These are phyloP conservation scores for Cynaeus angustus DNA, from an alignment of 2,888 invertebrate species.

Conservation along the genomic window DNA sequence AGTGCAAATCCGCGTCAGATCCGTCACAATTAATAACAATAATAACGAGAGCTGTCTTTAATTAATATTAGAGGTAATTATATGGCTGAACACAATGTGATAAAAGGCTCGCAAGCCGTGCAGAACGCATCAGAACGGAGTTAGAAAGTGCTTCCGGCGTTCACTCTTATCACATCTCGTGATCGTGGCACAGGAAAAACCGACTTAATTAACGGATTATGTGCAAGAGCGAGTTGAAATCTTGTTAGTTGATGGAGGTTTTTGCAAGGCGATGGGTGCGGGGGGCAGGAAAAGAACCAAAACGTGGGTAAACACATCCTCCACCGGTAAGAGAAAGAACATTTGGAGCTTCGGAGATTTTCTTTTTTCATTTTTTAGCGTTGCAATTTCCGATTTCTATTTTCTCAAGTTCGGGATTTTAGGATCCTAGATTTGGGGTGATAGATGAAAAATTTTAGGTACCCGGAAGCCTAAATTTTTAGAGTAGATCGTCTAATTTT, in stretches of 20 bases:
- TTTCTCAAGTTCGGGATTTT: no score
- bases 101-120: conserved; percentile 45
- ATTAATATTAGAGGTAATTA: conserved; percentile 48
- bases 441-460: no score
- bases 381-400: no score
- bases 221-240: conserved; percentile 22
- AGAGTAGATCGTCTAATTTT: no score
- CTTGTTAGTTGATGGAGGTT: conserved; percentile 6
- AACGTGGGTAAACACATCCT: no score
- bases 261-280: not conserved
- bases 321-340: no score
- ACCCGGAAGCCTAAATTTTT: no score
- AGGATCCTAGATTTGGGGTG: no score
- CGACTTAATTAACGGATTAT: conserved; percentile 36
- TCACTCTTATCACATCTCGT: conserved; percentile 41
- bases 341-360: no score
- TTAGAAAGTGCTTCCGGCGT: conserved; percentile 57
- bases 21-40: conserved; percentile 40
- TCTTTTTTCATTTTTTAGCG: no score
- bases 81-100: conserved; percentile 42
- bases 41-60: conserved; percentile 42
- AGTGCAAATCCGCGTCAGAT: conserved; percentile 40
- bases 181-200: conserved; percentile 40
- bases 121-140: conserved; percentile 45
- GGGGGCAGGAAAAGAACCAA: not conserved